Evolutionary conservation across 2,113 vertebrate genomes (phyloP).

Genomic region (Cyprinus carpio): DNA sequence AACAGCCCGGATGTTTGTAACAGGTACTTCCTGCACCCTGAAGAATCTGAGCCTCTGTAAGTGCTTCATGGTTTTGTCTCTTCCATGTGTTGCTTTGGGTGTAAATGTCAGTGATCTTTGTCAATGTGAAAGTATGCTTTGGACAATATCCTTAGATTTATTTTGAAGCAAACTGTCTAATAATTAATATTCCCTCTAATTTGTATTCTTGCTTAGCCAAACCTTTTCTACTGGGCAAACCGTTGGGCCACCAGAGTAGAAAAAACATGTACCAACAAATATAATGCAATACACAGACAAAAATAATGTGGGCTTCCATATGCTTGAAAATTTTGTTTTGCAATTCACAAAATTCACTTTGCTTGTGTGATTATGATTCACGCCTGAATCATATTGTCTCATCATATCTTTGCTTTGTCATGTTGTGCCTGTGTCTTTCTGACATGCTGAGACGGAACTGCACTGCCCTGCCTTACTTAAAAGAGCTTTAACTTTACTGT

Average conservation of each 20-base stretch:
- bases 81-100: not conserved
- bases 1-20: constrained; percentile 80
- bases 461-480: constrained; percentile 1
- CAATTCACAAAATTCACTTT: not conserved
- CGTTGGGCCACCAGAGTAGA: not conserved
- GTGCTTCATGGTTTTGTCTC: constrained; percentile 61
- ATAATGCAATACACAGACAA: not conserved
- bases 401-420: not conserved
- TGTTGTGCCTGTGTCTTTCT: not conserved
- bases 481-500: not conserved
- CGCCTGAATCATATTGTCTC: not conserved
- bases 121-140: not conserved
- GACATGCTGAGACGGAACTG: not conserved
- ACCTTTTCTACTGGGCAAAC: not conserved
- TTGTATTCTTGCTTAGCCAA: not conserved
- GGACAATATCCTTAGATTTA: not conserved
- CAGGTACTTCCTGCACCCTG: constrained; percentile 84
- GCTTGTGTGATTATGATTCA: constrained; percentile 3
- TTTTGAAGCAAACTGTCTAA: not conserved
- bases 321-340: not conserved
- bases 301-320: not conserved
- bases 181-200: not conserved
- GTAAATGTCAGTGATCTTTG: not conserved
- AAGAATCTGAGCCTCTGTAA: constrained; percentile 84
- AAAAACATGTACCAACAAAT: not conserved